phyloP scores from a whole-genome alignment of 2,888 invertebrate genomes.

The Hirtodrosophila cameraria region DNA sequence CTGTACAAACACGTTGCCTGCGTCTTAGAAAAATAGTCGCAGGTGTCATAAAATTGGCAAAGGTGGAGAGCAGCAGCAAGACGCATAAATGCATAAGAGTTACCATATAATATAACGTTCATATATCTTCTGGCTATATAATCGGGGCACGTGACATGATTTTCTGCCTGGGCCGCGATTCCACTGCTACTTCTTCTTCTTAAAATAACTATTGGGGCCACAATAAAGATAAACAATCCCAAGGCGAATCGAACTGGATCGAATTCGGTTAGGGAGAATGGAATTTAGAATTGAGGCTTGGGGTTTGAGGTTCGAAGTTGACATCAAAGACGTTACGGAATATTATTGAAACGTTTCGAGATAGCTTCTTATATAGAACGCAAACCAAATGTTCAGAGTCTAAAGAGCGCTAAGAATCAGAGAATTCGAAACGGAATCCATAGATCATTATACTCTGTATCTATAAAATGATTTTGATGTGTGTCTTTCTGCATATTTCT shows the following conservation, averaged over 20 bases:
- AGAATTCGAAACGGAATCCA: no score
- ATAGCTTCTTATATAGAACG: not conserved
- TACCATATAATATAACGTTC: slow-evolving; percentile 38
- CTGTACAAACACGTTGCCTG: not conserved
- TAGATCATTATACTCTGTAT: no score
- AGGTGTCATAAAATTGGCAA: slow-evolving; percentile 33
- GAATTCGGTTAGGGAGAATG: slow-evolving; percentile 5
- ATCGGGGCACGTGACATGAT: slow-evolving; percentile 60
- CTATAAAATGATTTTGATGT: no score
- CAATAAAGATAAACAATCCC: slow-evolving; percentile 61
- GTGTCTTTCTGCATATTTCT: no score
- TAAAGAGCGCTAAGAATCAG: slow-evolving; percentile 10
- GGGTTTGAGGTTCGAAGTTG: no score
- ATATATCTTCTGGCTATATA: slow-evolving; percentile 48
- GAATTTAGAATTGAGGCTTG: no score
- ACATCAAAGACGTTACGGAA: not conserved
- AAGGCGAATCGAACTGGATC: slow-evolving; percentile 10
- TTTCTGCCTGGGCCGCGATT: slow-evolving; percentile 37
- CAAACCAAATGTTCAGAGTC: not conserved
- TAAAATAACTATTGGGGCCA: slow-evolving; percentile 23
- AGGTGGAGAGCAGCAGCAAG: slow-evolving; percentile 12
- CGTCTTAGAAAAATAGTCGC: slow-evolving; percentile 4
- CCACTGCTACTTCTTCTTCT: slow-evolving; percentile 26
- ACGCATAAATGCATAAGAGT: slow-evolving; percentile 48
- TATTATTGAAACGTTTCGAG: not conserved